Evolutionary conservation across 2,113 vertebrate species (phyloP), one percentile per base, ranked within the genome.

Genomic region (Proterorhinus semilunaris): DNA sequence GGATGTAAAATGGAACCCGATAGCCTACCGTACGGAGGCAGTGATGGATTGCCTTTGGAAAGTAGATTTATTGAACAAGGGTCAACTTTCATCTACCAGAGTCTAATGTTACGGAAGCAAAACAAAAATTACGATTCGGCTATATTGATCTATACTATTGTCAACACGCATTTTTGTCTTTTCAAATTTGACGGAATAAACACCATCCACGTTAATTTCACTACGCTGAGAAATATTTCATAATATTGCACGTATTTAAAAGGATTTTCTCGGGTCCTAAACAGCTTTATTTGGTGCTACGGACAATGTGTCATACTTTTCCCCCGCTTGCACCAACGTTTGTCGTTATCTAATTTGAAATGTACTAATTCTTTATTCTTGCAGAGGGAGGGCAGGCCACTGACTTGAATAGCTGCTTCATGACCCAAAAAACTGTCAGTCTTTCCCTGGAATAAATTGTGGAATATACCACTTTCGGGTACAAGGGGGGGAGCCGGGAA

Each of bases 361-460:
- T 93, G 91, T 92, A 93, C 93, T 93, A 92, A 93, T 94, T 94
- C 93, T 92, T 92, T 94, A 94, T 94, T 93, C 93, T 90, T 86
- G 88, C 92, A 87, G 94, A 89, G 94, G 93, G 94, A 91, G 93
- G 91, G 68, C 49, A 71, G 87, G 78, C 87, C 89, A 78, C 89
- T 93, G 94, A 93, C 93, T 94, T 92, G 89, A 94, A 94, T 93
- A 93, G 94, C 94, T 93, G 93, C 93, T 94, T 94, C 93, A 93
- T 94, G 94, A 94, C 94, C 94, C 94, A 94, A 94, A 94, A 94
- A 94, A 93, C 94, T 94, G 94, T 94, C 94, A 94, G 93, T 94
- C 94, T 94, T 94, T 94, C 92, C 94, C 93, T 92, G 94, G 94
- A 93, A 94, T 93, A 94, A 94, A 93, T 94, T 93, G 94, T 94